These are phyloP conservation scores for Podarcis siculus DNA, from an alignment of 2,797 vertebrate genomes.

Conservation along the genomic window DNA sequence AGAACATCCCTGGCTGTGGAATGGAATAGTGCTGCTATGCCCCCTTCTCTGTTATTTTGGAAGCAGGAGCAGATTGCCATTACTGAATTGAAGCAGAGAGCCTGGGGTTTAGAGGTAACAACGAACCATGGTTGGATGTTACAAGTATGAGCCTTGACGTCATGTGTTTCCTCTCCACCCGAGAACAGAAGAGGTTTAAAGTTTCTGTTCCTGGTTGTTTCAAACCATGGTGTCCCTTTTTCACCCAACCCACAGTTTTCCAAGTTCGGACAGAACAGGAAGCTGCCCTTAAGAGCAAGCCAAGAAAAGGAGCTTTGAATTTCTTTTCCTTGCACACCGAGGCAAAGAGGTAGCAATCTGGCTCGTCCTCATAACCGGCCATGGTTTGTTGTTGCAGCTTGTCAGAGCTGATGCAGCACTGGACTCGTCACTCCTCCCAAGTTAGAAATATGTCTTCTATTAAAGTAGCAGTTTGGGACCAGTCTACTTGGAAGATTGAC, in stretches of 20 bases:
- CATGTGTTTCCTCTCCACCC: not conserved
- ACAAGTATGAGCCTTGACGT: not conserved
- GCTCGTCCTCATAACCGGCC: not conserved
- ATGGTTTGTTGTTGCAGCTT: not conserved
- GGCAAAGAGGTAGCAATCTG: too few relatives aligned
- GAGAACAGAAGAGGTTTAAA: not conserved
- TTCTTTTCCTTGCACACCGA: not conserved
- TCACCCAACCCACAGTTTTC: not conserved
- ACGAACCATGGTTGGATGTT: not conserved
- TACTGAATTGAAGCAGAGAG: not conserved
- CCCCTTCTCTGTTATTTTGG: not conserved
- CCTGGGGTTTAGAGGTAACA: not conserved
- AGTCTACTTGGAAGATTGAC: too few relatives aligned
- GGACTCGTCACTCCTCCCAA: too few relatives aligned
- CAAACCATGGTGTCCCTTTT: too few relatives aligned
- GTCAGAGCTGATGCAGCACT: too few relatives aligned
- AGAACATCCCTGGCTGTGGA: not conserved
- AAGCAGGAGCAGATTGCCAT: not conserved
- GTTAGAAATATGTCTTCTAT: too few relatives aligned
- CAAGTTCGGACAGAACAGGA: not conserved
- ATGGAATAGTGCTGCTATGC: not conserved
- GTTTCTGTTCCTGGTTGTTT: not conserved
- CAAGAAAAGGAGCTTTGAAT: not conserved
- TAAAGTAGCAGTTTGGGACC: too few relatives aligned
- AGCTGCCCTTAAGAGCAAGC: not conserved